Percentiles rank a stretch among this genome's conserved stretches.
These are phyloP conservation scores for Bombus sylvicola DNA, from an alignment of 1,140 invertebrate species.

Conservation along the genomic window DNA sequence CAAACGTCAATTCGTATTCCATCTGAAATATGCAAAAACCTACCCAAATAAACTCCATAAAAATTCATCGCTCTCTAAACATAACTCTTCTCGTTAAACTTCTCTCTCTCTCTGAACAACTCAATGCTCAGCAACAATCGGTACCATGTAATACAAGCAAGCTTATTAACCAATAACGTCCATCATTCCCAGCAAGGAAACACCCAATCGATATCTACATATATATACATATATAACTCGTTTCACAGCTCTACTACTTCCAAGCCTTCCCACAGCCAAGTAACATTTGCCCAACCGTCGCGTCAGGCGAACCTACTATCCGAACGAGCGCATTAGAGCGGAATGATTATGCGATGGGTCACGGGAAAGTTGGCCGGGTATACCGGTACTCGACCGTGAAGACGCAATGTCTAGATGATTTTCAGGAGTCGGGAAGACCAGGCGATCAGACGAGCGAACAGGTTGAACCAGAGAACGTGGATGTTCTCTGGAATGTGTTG, in stretches of 20 bases:
- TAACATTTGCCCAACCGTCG: no score
- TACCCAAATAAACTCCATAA: accelerated
- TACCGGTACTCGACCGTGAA: no score
- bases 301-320: no score
- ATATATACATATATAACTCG: no score
- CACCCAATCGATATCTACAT: background rate
- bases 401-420: conserved; percentile 72
- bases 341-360: background rate
- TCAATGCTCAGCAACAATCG: background rate
- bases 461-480: conserved; percentile 1
- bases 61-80: background rate
- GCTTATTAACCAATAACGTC: background rate
- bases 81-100: background rate
- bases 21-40: background rate
- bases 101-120: background rate
- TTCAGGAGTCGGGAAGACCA: conserved; percentile 57
- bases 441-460: conserved; percentile 50
- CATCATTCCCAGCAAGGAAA: background rate
- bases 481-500: background rate
- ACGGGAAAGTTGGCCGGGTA: conserved; percentile 29
- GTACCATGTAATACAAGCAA: background rate
- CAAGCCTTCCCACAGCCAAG: no score
- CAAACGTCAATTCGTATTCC: background rate
- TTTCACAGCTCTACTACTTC: no score
- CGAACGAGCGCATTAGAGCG: background rate